Percentiles rank a stretch among this genome's conserved stretches.
These are phyloP conservation scores for Crossaster papposus DNA, from an alignment of 53 echinoderm and acorn worm genomes.

Conservation along the genomic window DNA sequence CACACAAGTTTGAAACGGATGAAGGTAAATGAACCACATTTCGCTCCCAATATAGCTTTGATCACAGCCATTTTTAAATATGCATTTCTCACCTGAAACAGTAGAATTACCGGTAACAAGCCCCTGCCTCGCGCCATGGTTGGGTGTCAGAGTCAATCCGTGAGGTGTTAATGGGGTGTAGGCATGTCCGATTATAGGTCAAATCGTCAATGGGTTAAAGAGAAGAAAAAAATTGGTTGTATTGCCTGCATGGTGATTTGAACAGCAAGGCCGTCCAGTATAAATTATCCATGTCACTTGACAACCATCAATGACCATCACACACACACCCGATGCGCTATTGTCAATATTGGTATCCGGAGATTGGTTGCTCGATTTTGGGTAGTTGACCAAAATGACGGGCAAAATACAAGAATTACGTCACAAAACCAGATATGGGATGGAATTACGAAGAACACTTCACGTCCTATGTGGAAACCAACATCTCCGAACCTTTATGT, in stretches of 20 bases:
- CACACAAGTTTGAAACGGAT: too few species aligned
- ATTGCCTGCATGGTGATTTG: neutral
- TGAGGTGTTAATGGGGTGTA: neutral
- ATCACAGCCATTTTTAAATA: neutral
- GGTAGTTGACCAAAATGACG: neutral
- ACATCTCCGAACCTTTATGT: too few species aligned
- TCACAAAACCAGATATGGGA: neutral
- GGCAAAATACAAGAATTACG: neutral
- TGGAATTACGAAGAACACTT: neutral
- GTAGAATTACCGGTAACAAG: neutral
- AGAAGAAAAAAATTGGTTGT: too few species aligned
- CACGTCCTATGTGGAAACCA: neutral
- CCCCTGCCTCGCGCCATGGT: neutral
- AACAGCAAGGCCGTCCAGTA: neutral
- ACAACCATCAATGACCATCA: neutral
- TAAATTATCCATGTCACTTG: slow-evolving; percentile 1
- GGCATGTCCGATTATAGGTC: neutral
- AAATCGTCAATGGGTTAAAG: neutral
- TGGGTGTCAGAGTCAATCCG: neutral
- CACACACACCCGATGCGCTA: neutral
- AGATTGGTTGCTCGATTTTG: neutral
- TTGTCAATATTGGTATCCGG: slow-evolving; percentile 28
- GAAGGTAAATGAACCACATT: too few species aligned
- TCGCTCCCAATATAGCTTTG: too few species aligned
- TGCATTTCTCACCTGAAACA: slow-evolving; percentile 9